Conservation (phyloP, 2,113 vertebrate species). For the Tauraco erythrolophus region DNA sequence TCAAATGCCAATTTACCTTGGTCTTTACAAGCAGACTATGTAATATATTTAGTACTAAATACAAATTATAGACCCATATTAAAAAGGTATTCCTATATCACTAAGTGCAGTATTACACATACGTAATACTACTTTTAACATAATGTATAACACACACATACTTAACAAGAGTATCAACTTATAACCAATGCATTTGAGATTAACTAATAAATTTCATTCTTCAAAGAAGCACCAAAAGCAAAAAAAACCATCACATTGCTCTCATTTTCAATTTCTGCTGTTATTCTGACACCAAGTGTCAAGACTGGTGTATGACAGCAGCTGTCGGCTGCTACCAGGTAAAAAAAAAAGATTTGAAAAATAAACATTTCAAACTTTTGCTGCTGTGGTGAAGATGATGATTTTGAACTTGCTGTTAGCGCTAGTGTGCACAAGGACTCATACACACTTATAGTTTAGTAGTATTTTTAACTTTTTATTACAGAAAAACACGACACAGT, state of each 20-base stretch:
- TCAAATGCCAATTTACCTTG: background rate
- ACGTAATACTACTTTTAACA: background rate
- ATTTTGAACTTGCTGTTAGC: background rate
- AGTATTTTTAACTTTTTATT: background rate
- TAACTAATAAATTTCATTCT: background rate
- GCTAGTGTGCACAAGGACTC: background rate
- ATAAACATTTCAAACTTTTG: background rate
- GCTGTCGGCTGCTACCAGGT: background rate
- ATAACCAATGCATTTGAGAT: background rate
- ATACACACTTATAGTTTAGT: background rate
- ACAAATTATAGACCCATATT: background rate
- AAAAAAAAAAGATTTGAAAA: background rate
- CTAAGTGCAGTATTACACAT: background rate
- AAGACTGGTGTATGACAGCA: conserved; percentile 45
- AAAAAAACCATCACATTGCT: background rate
- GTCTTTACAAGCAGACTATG: background rate
- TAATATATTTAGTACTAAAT: background rate
- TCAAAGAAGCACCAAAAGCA: background rate
- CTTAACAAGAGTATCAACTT: background rate
- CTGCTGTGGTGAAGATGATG: background rate
- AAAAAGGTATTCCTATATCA: background rate
- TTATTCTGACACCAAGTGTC: conserved; percentile 68
- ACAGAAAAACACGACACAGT: background rate
- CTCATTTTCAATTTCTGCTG: conserved; percentile 52
- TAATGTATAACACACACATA: background rate